phyloP scores from a whole-genome alignment of 2,797 vertebrate genomes.

The Hoplostethus mediterraneus region DNA sequence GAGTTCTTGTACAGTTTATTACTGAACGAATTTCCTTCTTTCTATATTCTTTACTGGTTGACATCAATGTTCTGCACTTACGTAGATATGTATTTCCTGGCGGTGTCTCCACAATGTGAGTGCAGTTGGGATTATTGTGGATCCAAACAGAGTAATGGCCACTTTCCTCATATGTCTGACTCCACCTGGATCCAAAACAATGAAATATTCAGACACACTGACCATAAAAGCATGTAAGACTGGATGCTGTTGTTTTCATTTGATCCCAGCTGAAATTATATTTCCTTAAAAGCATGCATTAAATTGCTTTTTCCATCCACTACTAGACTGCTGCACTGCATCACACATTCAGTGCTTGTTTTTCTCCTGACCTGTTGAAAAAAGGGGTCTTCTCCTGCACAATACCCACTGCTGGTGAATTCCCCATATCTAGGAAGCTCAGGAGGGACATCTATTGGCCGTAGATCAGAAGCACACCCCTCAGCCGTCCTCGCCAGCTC shows the following conservation, averaged over 20 bases:
- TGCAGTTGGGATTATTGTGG: constrained; percentile 65
- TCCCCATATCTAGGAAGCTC: constrained; percentile 46
- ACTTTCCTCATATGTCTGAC: constrained; percentile 78
- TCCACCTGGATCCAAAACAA: constrained; percentile 79
- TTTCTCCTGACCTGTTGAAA: constrained; percentile 21
- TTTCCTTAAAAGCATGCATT: constrained; percentile 26
- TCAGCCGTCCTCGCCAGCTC: constrained; percentile 41
- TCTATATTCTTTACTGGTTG: neutral
- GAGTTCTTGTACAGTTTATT: neutral
- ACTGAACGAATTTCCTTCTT: neutral
- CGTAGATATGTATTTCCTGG: constrained; percentile 77
- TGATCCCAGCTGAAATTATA: constrained; percentile 16
- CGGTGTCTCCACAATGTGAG: constrained; percentile 61
- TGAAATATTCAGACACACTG: constrained; percentile 40
- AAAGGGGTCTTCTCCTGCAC: neutral
- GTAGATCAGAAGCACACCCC: constrained; percentile 25
- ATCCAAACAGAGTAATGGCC: constrained; percentile 84
- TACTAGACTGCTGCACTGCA: constrained; percentile 5
- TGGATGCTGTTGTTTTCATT: constrained; percentile 13
- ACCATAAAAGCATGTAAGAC: constrained; percentile 25
- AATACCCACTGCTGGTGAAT: neutral
- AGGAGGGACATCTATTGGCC: constrained; percentile 78
- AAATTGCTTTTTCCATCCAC: constrained; percentile 1
- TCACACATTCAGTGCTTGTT: constrained; percentile 11
- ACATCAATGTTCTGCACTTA: constrained; percentile 63